Conservation (phyloP, 2,797 vertebrate genomes). For the Malurus splendens region DNA sequence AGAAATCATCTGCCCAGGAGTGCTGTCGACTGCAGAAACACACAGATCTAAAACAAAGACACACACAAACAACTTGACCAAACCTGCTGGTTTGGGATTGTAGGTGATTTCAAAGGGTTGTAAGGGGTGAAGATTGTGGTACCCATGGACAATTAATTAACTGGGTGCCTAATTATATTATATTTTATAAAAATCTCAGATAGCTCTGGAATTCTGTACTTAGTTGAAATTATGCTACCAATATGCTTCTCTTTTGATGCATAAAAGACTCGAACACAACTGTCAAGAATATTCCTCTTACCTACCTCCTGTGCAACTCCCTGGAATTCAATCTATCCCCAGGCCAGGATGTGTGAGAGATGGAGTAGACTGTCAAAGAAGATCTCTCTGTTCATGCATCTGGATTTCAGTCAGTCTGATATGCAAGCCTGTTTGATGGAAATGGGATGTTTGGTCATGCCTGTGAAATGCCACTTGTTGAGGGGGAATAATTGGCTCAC, state of each 20-base stretch:
- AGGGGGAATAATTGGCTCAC: not conserved
- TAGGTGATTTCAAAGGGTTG: not conserved
- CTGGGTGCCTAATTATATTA: not conserved
- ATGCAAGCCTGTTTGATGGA: not conserved
- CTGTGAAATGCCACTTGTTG: not conserved
- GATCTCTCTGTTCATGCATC: not conserved
- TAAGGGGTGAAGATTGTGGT: not conserved
- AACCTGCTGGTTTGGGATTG: not conserved
- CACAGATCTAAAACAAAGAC: not conserved
- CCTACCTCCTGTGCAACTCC: not conserved
- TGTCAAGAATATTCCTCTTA: not conserved
- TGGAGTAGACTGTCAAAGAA: not conserved
- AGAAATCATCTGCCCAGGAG: conserved; percentile 41
- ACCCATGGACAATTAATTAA: not conserved
- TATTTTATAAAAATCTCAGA: not conserved
- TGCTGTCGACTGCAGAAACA: not conserved
- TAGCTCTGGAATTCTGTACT: not conserved
- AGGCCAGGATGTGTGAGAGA: not conserved
- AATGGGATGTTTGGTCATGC: not conserved
- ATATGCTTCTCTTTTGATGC: not conserved
- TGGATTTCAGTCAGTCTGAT: not conserved
- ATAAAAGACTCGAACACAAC: not conserved
- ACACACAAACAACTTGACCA: not conserved
- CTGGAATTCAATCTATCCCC: not conserved
- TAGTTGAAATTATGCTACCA: not conserved